Evolutionary conservation across 2,113 vertebrate species (phyloP).

Genomic region (Miniopterus natalensis): DNA sequence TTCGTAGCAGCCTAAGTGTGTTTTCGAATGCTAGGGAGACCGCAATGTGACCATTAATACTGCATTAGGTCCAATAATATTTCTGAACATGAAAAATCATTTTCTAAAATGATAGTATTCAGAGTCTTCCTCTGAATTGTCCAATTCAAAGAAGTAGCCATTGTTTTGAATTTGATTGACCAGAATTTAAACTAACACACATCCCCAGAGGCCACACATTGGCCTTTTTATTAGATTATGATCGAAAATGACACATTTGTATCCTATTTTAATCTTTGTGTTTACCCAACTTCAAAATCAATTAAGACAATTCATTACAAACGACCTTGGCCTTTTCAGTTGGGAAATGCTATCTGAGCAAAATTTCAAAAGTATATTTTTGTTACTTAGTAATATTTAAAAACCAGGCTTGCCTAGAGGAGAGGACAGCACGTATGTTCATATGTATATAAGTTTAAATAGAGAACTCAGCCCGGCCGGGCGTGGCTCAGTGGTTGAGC

Average conservation of each 20-base stretch:
- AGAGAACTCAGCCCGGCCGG: neutral
- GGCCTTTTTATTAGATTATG: conserved; percentile 69
- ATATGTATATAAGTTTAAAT: neutral
- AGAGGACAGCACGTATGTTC: conserved; percentile 41
- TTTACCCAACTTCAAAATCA: conserved; percentile 78
- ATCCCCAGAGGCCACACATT: conserved; percentile 19
- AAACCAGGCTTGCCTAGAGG: conserved; percentile 64
- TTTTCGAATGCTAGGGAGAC: conserved; percentile 64
- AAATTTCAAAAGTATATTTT: conserved; percentile 36
- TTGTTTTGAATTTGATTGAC: conserved; percentile 62
- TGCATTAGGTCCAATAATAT: conserved; percentile 72
- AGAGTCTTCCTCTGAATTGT: conserved; percentile 58
- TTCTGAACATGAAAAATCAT: conserved; percentile 66
- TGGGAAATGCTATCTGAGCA: conserved; percentile 55
- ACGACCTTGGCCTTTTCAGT: conserved; percentile 71
- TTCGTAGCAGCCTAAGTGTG: conserved; percentile 45
- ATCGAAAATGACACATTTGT: conserved; percentile 49
- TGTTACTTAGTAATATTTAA: conserved; percentile 68
- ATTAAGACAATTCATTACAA: conserved; percentile 83
- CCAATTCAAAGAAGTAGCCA: conserved; percentile 28
- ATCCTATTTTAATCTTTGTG: conserved; percentile 69
- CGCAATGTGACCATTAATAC: conserved; percentile 62
- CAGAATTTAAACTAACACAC: conserved; percentile 54
- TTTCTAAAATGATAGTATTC: conserved; percentile 72
- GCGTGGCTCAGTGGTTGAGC: too few species aligned